Base-by-base conservation (phyloP, 2,113 vertebrate species). In the Emberiza fucata region DNA sequence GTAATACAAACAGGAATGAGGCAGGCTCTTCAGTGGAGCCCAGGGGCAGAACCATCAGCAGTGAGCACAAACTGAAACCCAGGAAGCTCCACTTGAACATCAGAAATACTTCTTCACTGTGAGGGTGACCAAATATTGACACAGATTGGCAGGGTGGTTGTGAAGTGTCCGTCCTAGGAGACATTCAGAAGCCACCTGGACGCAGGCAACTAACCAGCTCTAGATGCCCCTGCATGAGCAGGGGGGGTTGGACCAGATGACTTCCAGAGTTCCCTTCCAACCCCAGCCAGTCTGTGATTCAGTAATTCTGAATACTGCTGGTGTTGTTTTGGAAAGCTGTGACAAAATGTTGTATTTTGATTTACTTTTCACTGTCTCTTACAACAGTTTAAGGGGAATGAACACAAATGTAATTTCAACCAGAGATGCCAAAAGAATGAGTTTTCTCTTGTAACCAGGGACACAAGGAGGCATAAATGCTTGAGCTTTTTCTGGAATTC, bases 121-220 rank as follows among this genome's bases (percentile, higher is more conserved):
- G 24, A 57, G 37, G 3, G 7, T 81, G 51, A 48, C 29, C 27
- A n/a, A 18, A 51, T 0, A 0, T 22, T 37, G 31, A 4, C 25
- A 48, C 8, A 45, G n/a, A 5, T 50, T 66, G 35, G 11, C 51
- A 21, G 25, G 11, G 12, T 71, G 16, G 8, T 44, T 84, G 22
- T 70, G 12, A 16, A 61, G 12, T 31, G 6, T 79, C 19, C 22
- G 0, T 70, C 3, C 1, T 70, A 35, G 27, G 31, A n/a, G 14
- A 53, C 70, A 23, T 0, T 79, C 37, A 70, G 3, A 85, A 53
- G 7, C 28, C 20, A 18, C 2, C 35, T 81, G 73, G 54, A 44
- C 7, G 3, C 1, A 29, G 37, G 40, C 21, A 81, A 5, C 31
- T 22, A 33, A 14, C 24, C 25, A 13, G 50, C 25, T 68, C 28